These are phyloP conservation scores for Muscicapa striata DNA, from an alignment of 2,797 vertebrate species.

Conservation along the genomic window DNA sequence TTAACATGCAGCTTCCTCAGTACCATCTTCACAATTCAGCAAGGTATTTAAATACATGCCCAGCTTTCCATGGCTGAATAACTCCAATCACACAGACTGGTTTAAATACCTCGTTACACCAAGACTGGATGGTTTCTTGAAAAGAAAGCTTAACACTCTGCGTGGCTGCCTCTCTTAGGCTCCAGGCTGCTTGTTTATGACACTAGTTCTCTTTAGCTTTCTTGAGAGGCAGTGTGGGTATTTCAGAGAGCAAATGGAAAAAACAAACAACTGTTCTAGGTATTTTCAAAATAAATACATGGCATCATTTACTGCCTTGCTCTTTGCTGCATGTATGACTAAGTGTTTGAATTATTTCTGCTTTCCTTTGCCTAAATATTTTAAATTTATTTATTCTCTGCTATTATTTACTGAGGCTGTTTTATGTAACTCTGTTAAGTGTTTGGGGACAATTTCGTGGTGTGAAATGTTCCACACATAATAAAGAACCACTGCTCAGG, in stretches of 20 bases:
- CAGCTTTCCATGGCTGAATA: background rate
- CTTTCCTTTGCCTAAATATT: conserved; percentile 21
- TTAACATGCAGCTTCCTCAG: background rate
- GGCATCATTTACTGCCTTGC: background rate
- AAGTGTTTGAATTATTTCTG: conserved; percentile 21
- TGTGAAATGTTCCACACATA: background rate
- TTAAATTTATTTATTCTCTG: conserved; percentile 33
- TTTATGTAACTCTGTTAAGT: conserved; percentile 39
- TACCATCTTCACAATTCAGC: background rate
- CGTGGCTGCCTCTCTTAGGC: background rate
- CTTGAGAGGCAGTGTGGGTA: background rate
- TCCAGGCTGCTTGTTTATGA: conserved; percentile 18
- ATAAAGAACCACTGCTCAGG: conserved; percentile 32
- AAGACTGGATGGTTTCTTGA: background rate
- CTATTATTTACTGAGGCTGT: conserved; percentile 37
- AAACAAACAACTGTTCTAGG: background rate
- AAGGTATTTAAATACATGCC: background rate
- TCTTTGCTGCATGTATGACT: background rate
- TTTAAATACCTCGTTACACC: background rate
- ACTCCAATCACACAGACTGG: background rate
- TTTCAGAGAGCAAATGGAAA: conserved; percentile 19
- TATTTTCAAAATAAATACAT: conserved; percentile 1
- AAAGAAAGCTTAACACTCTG: background rate
- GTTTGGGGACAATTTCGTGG: conserved; percentile 6
- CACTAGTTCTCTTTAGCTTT: conserved; percentile 17